A percentile compares a stretch with the other conserved stretches of the same genome.
Evolutionary conservation across 2,888 invertebrate genomes (phyloP).

Genomic region (Thecophora atra): DNA sequence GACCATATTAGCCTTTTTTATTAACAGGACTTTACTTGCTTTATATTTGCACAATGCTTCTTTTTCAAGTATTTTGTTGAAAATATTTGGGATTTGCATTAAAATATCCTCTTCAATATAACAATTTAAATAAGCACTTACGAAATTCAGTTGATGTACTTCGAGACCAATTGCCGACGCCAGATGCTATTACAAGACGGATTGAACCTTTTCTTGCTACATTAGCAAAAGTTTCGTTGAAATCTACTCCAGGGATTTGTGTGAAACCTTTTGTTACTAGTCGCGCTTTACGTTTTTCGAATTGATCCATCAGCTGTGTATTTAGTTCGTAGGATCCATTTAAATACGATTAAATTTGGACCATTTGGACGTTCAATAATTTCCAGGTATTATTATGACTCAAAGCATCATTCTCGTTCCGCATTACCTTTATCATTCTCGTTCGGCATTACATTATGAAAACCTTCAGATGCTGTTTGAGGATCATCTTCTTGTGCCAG

Average conservation of each 20-base stretch:
- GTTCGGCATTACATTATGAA: background rate
- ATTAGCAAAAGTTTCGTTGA: slow-evolving; percentile 49
- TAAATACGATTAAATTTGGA: too few species aligned
- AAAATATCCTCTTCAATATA: slow-evolving; percentile 41
- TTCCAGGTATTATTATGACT: too few species aligned
- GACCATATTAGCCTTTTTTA: slow-evolving; percentile 44
- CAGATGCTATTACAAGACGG: slow-evolving; percentile 40
- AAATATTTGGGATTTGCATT: slow-evolving; percentile 41
- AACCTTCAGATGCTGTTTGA: background rate
- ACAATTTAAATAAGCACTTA: too few species aligned
- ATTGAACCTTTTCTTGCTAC: too few species aligned
- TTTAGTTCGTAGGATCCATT: slow-evolving; percentile 51
- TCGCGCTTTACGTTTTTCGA: too few species aligned
- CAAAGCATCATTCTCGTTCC: slow-evolving; percentile 43
- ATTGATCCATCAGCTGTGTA: slow-evolving; percentile 46
- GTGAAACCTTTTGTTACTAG: too few species aligned
- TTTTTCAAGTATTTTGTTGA: background rate
- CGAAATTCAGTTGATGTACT: too few species aligned
- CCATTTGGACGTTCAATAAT: too few species aligned
- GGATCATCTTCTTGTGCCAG: too few species aligned
- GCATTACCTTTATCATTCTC: slow-evolving; percentile 37
- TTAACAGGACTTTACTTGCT: slow-evolving; percentile 39
- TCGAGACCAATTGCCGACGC: too few species aligned
- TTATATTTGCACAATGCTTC: background rate
- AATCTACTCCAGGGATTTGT: slow-evolving; percentile 52